A percentile compares a stretch with the other conserved stretches of the same genome.
These are phyloP conservation scores for Cantharis rufa DNA, from an alignment of 2,888 invertebrate genomes.

Conservation along the genomic window DNA sequence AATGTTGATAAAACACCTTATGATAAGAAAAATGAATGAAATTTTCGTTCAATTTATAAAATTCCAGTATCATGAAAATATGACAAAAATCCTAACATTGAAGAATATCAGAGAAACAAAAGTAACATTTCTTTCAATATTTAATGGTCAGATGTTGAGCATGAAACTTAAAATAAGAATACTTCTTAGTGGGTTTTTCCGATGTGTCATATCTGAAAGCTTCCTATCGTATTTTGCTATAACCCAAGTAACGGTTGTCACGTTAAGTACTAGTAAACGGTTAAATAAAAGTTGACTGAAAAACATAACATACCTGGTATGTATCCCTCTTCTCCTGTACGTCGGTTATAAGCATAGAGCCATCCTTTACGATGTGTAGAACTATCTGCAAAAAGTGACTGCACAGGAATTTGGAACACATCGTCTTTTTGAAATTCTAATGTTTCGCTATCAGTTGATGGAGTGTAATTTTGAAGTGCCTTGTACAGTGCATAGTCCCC, in stretches of 20 bases:
- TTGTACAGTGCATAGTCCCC: slow-evolving; percentile 54
- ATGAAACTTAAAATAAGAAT: not conserved
- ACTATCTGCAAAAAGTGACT: slow-evolving; percentile 44
- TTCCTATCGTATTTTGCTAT: not conserved
- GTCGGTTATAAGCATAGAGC: slow-evolving; percentile 54
- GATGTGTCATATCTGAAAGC: not conserved
- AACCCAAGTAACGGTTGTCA: not conserved
- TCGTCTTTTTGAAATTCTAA: slow-evolving; percentile 54
- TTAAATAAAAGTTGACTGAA: not conserved
- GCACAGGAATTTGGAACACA: slow-evolving; percentile 53
- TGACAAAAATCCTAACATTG: not conserved
- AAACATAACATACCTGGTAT: slow-evolving; percentile 49
- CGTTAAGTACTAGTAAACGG: not conserved
- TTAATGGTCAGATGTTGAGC: not conserved
- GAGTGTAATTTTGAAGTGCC: slow-evolving; percentile 51
- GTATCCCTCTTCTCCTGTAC: slow-evolving; percentile 53
- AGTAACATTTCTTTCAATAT: not conserved
- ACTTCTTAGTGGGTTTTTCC: not conserved
- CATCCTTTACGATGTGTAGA: slow-evolving; percentile 50
- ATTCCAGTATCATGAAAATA: not conserved
- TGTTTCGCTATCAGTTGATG: slow-evolving; percentile 45
- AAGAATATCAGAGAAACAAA: not conserved
- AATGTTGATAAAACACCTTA: not conserved
- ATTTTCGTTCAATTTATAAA: not conserved
- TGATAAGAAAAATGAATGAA: not conserved